Evolutionary conservation across 1,140 invertebrate genomes (phyloP), one percentile per base, ranked within the genome.

Genomic region (Achroia grisella): DNA sequence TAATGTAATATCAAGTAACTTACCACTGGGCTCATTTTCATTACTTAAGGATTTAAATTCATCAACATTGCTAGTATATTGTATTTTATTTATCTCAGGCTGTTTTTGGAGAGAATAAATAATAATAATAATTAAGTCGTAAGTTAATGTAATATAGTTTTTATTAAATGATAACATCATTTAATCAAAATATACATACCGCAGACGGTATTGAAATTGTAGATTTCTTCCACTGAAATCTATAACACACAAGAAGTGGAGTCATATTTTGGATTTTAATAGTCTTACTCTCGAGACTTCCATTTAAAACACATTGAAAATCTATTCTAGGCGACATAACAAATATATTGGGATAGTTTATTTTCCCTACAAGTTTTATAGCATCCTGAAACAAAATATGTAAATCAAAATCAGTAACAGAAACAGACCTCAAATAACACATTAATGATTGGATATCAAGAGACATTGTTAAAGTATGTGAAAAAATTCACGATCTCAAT

Each of bases 191-290:
- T 35, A 12, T 9, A 52, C 57, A 64, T 41, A 67, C 69, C 31
- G 55, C 39, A 6, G 48, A 9, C 23, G 41, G 35, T 37, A 40
- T 30, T 8, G 32, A 51, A 30, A 62, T 61, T 8, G 36, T 15
- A 44, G 48, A 71, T 51, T 79, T 80, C 50, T 71, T 84, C 77
- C 77, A 84, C 36, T 71, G 67, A 41, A 84, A 69, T 54, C 45
- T 67, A 34, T 74, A 84, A 44, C 80, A 81, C 40, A 64, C 77
- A 8, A 70, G 39, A 10, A 84, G 48, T n/a, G 75, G 76, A 5
- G 80, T 80, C 1, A 68, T 39, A 48, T 84, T 84, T 62, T 80
- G 76, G 44, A 82, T 62, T 62, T 75, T 72, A 30, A 84, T 72
- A n/a, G 56, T 71, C 58, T 59, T 80, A 43, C 77, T 78, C 41